Evolutionary conservation across 2,888 invertebrate genomes (phyloP), one percentile per base, ranked within the genome.

Genomic region (Hypsopygia costalis): DNA sequence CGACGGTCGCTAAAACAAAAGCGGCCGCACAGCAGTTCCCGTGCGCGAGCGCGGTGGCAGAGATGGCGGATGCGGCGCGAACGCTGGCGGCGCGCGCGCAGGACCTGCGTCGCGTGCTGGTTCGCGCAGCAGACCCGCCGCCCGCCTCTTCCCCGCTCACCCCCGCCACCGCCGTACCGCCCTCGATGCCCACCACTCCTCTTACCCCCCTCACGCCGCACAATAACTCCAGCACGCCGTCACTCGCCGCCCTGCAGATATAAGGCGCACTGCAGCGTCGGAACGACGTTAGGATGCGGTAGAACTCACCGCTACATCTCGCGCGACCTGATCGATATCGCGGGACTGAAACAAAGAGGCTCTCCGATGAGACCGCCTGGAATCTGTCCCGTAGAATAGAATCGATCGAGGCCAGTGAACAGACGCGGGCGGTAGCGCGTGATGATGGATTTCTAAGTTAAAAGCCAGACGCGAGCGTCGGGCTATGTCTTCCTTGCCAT

Each of bases 1-100:
- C 93, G 9, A 95, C 95, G 22, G 98, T 98, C 0, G 91, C 92
- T 12, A 95, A 96, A 68, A 97, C 97, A 0, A 97, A 97, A 78
- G 93, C 93, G 47, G 98, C 98, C 0, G 97, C 97, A 2, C 92
- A 95, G 44, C 95, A 97, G 80, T 98, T 97, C 77, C 98, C 98
- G 0, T 95, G 95, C 64, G 96, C 97, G 6, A 91, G 91, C 27
- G 96, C 97, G 0, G 97, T 97, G 10, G 96, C 97, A 56, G 95
- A 95, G 58, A 98, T 98, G 98, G 96, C 98, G 4, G 97, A 97
- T 68, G 93, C 96, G 3, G 95, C 98, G 25, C 93, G 96, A 16
- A 93, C 94, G 53, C 93, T 98, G 29, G 97, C 97, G 0, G 94
- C 94, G 58, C 90, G 95, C 39, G 97, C 97, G 6, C 92, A 93